These are phyloP conservation scores for Thripadectes ignobilis DNA, from an alignment of 2,797 vertebrate species.

Conservation along the genomic window DNA sequence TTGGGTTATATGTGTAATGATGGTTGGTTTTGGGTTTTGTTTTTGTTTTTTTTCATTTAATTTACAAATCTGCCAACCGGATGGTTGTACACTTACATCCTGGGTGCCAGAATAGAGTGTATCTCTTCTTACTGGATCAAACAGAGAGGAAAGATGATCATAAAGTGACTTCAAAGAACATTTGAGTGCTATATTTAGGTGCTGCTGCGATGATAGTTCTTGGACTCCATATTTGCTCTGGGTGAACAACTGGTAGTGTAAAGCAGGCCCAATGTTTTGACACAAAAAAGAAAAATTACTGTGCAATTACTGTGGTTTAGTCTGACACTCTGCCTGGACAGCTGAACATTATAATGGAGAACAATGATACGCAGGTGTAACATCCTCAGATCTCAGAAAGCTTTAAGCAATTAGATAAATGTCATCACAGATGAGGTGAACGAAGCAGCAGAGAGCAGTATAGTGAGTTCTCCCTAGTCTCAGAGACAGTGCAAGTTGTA, in stretches of 20 bases:
- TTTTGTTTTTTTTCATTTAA: background rate
- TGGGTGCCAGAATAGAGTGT: background rate
- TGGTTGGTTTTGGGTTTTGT: no score
- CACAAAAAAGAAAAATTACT: background rate
- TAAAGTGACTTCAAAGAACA: background rate
- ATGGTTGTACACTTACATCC: background rate
- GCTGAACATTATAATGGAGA: background rate
- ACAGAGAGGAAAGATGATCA: background rate
- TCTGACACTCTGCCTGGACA: background rate
- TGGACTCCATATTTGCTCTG: background rate
- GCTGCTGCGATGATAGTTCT: background rate
- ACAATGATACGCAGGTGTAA: background rate
- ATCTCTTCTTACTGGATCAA: background rate
- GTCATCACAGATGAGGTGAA: background rate
- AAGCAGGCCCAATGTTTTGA: background rate
- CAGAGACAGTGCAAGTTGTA: background rate
- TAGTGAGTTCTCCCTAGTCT: background rate
- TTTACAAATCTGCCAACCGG: background rate
- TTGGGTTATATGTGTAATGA: background rate
- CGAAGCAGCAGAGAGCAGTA: background rate
- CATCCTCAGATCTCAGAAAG: background rate
- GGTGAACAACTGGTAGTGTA: background rate
- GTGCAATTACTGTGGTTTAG: background rate
- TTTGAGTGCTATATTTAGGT: background rate
- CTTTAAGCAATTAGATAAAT: background rate